Percentiles rank a stretch among this genome's conserved stretches.
Evolutionary conservation across 2,888 invertebrate genomes (phyloP).

Genomic region (Rambutsinella grinnellia): DNA sequence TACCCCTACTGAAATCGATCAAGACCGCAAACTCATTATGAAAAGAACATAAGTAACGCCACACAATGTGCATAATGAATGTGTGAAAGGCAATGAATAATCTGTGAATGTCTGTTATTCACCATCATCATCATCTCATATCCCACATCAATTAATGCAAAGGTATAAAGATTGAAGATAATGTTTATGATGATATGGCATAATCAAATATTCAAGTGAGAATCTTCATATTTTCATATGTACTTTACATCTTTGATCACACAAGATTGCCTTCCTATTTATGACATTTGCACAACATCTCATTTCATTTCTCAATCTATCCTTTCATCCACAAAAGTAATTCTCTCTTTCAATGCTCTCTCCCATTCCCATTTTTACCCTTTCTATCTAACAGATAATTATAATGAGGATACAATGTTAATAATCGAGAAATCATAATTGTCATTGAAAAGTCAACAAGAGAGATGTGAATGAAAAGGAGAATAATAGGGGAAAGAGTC

Average conservation of each 20-base stretch:
- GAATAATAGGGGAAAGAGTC: constrained; percentile 9
- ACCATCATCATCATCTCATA: constrained; percentile 12
- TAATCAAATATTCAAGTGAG: no score
- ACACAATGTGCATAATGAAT: no score
- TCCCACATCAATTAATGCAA: constrained; percentile 18
- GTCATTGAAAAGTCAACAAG: constrained; percentile 57
- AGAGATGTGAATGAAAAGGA: constrained; percentile 29
- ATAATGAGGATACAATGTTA: constrained; percentile 46
- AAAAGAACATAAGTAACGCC: no score
- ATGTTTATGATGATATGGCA: no score
- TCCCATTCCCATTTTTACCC: constrained; percentile 7
- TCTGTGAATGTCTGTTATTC: constrained; percentile 30
- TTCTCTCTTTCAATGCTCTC: no score
- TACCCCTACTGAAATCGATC: no score
- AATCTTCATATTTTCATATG: no score
- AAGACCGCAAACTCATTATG: no score
- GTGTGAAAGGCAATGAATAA: constrained; percentile 40
- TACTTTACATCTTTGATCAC: no score
- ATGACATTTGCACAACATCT: not conserved
- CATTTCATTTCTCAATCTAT: not conserved
- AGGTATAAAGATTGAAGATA: no score
- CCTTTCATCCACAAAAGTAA: not conserved
- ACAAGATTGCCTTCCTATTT: no score
- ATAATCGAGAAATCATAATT: constrained; percentile 57
- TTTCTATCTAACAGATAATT: constrained; percentile 40